phyloP scores from a whole-genome alignment of 2,888 invertebrate species.

The Catocala sponsa region DNA sequence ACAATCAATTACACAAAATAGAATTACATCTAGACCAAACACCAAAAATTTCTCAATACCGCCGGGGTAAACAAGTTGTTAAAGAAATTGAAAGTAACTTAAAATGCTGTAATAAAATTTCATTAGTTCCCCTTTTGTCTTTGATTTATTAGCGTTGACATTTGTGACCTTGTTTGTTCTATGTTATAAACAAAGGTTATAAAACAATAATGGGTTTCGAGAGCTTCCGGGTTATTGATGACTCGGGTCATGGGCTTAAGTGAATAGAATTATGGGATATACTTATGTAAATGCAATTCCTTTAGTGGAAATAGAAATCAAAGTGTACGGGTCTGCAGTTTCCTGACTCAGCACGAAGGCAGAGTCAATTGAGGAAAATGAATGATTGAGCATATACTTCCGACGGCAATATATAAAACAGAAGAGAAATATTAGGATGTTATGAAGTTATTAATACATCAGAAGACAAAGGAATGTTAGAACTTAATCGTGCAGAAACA shows the following conservation, averaged over 20 bases:
- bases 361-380: neutral
- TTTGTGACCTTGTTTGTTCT: conserved; percentile 59
- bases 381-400: neutral
- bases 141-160: conserved; percentile 71
- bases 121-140: conserved; percentile 52
- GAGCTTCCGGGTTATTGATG: conserved; percentile 48
- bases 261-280: conserved; percentile 22
- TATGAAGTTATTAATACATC: conserved; percentile 1
- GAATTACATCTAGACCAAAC: conserved; percentile 33
- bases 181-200: conserved; percentile 49
- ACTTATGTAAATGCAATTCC: conserved; percentile 37
- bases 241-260: conserved; percentile 16
- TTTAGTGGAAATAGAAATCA: conserved; percentile 7
- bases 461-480: neutral
- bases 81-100: conserved; percentile 65
- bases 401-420: neutral
- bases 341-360: neutral
- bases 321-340: neutral
- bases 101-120: conserved; percentile 64
- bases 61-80: conserved; percentile 66
- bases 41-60: conserved; percentile 45
- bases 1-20: too few species aligned
- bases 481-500: too few species aligned
- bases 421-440: neutral
- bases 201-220: conserved; percentile 49